Conservation (phyloP, 1,140 invertebrate genomes). For the Holotrichia oblita region DNA sequence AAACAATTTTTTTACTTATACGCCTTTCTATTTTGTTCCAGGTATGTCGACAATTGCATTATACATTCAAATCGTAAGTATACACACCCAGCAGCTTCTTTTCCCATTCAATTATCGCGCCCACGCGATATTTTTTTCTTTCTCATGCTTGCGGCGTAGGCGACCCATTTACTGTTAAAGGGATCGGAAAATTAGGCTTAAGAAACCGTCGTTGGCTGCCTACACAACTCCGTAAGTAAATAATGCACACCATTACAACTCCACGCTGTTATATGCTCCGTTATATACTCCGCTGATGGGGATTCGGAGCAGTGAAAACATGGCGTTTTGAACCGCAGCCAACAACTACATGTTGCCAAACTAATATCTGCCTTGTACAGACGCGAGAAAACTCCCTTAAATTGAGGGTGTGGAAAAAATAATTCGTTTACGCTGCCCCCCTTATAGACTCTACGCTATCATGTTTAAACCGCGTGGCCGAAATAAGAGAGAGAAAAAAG, state of each 20-base stretch:
- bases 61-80: too few relatives aligned
- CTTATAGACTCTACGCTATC: background rate
- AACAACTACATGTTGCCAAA: conserved; percentile 12
- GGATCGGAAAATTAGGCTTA: background rate
- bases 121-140: too few relatives aligned
- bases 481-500: too few relatives aligned
- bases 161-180: too few relatives aligned
- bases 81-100: too few relatives aligned
- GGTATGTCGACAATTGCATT: too few relatives aligned
- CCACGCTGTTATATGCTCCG: background rate
- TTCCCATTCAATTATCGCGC: too few relatives aligned
- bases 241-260: background rate
- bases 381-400: too few relatives aligned
- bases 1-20: too few relatives aligned
- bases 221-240: conserved; percentile 9
- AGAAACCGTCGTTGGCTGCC: background rate
- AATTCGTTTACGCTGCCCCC: conserved; percentile 11
- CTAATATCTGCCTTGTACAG: background rate
- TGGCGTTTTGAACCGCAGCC: background rate
- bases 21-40: too few relatives aligned
- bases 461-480: background rate
- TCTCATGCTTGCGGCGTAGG: too few relatives aligned
- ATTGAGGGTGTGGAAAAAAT: background rate
- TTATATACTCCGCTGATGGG: background rate
- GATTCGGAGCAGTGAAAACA: background rate